Evolutionary conservation across 2,888 invertebrate genomes (phyloP).

Genomic region (Caenorhabditis afra): DNA sequence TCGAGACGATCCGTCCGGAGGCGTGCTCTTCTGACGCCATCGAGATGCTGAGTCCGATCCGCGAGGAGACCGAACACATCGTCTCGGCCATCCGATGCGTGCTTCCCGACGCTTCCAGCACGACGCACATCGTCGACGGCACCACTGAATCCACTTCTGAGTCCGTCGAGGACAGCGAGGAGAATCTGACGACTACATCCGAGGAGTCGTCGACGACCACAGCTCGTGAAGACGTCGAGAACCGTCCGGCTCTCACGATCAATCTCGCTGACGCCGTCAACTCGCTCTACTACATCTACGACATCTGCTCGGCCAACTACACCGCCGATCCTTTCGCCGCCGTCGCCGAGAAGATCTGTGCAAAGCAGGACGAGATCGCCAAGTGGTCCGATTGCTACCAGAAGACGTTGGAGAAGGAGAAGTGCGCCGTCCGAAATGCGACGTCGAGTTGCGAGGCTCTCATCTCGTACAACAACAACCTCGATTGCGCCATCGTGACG

Average conservation of each 20-base stretch:
- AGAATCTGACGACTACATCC: slow-evolving; percentile 20
- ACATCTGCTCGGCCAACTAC: slow-evolving; percentile 67
- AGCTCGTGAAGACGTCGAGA: slow-evolving; percentile 14
- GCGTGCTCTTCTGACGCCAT: slow-evolving; percentile 66
- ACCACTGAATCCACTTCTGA: slow-evolving; percentile 50
- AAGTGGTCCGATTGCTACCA: slow-evolving; percentile 72
- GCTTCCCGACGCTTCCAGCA: slow-evolving; percentile 27
- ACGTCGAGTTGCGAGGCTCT: slow-evolving; percentile 70
- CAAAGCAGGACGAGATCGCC: slow-evolving; percentile 67
- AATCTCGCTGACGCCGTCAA: slow-evolving; percentile 72
- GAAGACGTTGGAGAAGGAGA: slow-evolving; percentile 68
- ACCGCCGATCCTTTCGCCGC: slow-evolving; percentile 56
- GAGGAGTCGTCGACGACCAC: slow-evolving; percentile 33
- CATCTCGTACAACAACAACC: slow-evolving; percentile 74
- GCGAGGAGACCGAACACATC: slow-evolving; percentile 74
- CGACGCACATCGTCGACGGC: slow-evolving; percentile 48
- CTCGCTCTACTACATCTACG: slow-evolving; percentile 68
- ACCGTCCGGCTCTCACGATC: slow-evolving; percentile 47
- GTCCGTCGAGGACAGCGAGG: slow-evolving; percentile 35
- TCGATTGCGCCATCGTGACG: slow-evolving; percentile 75
- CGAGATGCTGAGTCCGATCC: slow-evolving; percentile 75
- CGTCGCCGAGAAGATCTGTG: slow-evolving; percentile 65
- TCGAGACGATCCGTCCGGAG: slow-evolving; percentile 54
- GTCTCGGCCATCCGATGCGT: slow-evolving; percentile 67
- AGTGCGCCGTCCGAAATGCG: slow-evolving; percentile 64